A percentile compares a stretch with the other conserved stretches of the same genome.
These are phyloP conservation scores for Leucophenga varia DNA, from an alignment of 1,140 invertebrate genomes.

Conservation along the genomic window DNA sequence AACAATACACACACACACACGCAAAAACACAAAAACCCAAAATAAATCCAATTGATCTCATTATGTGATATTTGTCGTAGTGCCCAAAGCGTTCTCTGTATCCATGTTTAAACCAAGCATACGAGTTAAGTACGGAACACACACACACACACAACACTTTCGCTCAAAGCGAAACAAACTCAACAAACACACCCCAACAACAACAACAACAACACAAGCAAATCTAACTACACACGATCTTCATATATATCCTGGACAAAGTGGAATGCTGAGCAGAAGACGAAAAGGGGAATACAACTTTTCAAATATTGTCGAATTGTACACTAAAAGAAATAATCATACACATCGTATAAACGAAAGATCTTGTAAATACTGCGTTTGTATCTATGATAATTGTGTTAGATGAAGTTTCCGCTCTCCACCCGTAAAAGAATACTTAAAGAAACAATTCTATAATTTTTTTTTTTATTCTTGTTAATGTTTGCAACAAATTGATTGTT, in stretches of 20 bases:
- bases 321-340: slow-evolving; percentile 12
- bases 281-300: slow-evolving; percentile 16
- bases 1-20: no score
- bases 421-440: neutral
- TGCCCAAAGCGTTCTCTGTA: slow-evolving; percentile 51
- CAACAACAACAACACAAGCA: slow-evolving; percentile 1
- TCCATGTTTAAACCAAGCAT: slow-evolving; percentile 38
- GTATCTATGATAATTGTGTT: slow-evolving; percentile 20
- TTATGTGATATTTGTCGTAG: no score
- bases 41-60: no score
- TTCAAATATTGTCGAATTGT: slow-evolving; percentile 23
- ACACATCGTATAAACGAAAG: slow-evolving; percentile 7
- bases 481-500: slow-evolving; percentile 31
- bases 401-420: slow-evolving; percentile 6
- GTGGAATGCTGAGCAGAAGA: slow-evolving; percentile 2
- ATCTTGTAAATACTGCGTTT: slow-evolving; percentile 43
- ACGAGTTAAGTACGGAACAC: slow-evolving; percentile 31
- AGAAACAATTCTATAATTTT: slow-evolving; percentile 27
- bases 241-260: slow-evolving; percentile 3
- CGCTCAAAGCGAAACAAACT: slow-evolving; percentile 29
- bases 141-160: slow-evolving; percentile 17
- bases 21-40: no score
- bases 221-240: slow-evolving; percentile 1
- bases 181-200: slow-evolving; percentile 1
- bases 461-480: slow-evolving; percentile 33